Evolutionary conservation across 2,113 vertebrate genomes (phyloP), one percentile per base, ranked within the genome.

Genomic region (Hyaena hyaena): DNA sequence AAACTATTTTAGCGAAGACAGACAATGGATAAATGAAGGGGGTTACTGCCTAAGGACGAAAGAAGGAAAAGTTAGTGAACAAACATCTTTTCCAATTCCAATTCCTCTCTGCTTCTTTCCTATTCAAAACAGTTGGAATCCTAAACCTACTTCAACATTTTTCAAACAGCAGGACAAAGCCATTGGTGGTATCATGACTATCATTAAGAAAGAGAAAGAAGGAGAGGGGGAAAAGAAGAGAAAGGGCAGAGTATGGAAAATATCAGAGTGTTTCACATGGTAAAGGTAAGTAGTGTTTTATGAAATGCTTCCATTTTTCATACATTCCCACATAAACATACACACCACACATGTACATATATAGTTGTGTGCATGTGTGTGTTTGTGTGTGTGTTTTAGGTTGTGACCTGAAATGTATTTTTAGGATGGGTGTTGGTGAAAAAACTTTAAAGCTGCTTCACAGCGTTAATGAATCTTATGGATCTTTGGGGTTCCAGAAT

Each of bases 401-500:
- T 80, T 85, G 35, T 81, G 66, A 95, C 66, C 35, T 76, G 82
- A 95, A 88, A 85, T 96, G 11, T 65, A 92, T 85, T 92, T 93
- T 95, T 39, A 48, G 63, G 55, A 76, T 26, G 15, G 53, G 58
- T 74, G 45, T 61, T 95, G 45, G 23, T 85, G 28, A 82, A 90
- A 63, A 88, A 66, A 63, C 31, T 50, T 92, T 87, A 76, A 91
- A 93, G 45, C 19, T 58, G 43, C 24, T 85, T 31, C n/a, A 85
- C 5, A 50, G 31, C 8, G 23, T 55, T 61, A 76, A 61, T 50
- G 24, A 92, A 61, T 63, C 4, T 86, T 96, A 43, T 92, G 79
- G 43, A 45, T 69, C 45, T 93, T n/a, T 74, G 55, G 61, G 16
- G 5, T 19, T 87, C 68, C 3, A 88, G 45, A 9, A 84, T 9